Evolutionary conservation across 2,888 invertebrate species (phyloP).

Genomic region (Lissocephala sabroskyi): DNA sequence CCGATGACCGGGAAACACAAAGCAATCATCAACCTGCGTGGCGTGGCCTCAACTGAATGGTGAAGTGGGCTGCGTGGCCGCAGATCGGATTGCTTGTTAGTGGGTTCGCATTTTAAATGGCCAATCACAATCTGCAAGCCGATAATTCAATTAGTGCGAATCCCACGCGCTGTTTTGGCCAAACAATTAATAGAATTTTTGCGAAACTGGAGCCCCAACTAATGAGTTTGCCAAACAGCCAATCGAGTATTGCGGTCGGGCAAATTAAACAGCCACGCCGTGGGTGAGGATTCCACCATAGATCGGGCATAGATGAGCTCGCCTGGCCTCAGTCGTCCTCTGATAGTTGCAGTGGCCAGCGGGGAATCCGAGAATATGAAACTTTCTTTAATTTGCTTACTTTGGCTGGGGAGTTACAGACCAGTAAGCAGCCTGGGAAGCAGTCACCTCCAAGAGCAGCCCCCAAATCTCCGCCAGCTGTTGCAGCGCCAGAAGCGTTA

Average conservation of each 20-base stretch:
- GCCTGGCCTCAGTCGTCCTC: slow-evolving; percentile 4
- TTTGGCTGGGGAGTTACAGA: too few relatives aligned
- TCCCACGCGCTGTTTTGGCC: slow-evolving; percentile 19
- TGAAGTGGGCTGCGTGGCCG: too few relatives aligned
- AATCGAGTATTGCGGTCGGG: slow-evolving; percentile 10
- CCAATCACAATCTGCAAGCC: slow-evolving; percentile 14
- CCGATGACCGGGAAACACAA: too few relatives aligned
- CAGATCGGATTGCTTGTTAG: too few relatives aligned
- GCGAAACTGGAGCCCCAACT: slow-evolving; percentile 3
- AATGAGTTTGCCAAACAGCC: slow-evolving; percentile 36
- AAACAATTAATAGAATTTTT: slow-evolving; percentile 15
- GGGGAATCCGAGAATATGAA: too few relatives aligned
- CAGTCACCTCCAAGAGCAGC: slow-evolving; percentile 33
- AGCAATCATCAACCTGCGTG: too few relatives aligned
- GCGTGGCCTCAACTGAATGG: too few relatives aligned
- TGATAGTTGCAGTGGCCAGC: slow-evolving; percentile 1
- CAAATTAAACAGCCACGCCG: slow-evolving; percentile 37
- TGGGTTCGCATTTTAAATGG: too few relatives aligned
- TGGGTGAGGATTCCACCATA: neutral
- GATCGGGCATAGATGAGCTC: neutral
- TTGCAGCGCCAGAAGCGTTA: slow-evolving; percentile 56
- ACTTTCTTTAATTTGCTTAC: too few relatives aligned
- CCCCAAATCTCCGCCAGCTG: slow-evolving; percentile 18
- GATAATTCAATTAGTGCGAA: slow-evolving; percentile 52
- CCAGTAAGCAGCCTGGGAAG: slow-evolving; percentile 11